Conservation (phyloP, 1,140 invertebrate genomes). For the Phenacoccus solenopsis region DNA sequence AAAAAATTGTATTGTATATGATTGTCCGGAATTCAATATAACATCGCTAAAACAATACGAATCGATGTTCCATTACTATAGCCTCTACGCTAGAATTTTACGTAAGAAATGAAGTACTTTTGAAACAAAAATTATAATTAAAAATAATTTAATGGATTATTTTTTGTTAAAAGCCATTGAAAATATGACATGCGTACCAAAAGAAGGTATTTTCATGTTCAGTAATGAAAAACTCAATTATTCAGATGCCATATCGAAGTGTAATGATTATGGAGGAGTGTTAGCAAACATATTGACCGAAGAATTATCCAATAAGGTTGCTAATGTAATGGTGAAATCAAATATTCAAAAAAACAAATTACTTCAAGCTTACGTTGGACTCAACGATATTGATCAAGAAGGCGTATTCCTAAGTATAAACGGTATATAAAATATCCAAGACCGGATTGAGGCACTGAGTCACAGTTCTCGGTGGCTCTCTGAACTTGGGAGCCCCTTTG, state of each 20-base stretch:
- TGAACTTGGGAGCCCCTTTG: not conserved
- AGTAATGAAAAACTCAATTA: constrained; percentile 39
- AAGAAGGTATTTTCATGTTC: constrained; percentile 43
- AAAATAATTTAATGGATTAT: not conserved
- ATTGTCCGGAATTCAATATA: constrained; percentile 27
- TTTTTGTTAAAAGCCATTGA: constrained; percentile 20
- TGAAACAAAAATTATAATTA: too few relatives aligned
- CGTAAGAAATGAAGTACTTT: constrained; percentile 27
- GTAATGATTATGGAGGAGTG: constrained; percentile 39
- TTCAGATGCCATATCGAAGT: constrained; percentile 37
- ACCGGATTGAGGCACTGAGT: not conserved
- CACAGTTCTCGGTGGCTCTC: not conserved
- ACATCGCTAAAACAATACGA: constrained; percentile 10
- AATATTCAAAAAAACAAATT: constrained; percentile 26
- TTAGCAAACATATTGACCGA: constrained; percentile 45
- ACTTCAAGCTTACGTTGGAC: constrained; percentile 39
- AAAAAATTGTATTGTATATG: constrained; percentile 26
- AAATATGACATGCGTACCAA: constrained; percentile 26
- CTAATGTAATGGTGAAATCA: constrained; percentile 25
- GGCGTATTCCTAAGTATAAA: constrained; percentile 35
- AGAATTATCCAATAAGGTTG: constrained; percentile 33
- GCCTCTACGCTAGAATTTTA: constrained; percentile 24
- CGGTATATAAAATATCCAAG: constrained; percentile 22
- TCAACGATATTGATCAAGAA: constrained; percentile 36
- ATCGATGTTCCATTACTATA: constrained; percentile 26